Conservation (phyloP, 2,113 vertebrate species). For the Semicossyphus pulcher region DNA sequence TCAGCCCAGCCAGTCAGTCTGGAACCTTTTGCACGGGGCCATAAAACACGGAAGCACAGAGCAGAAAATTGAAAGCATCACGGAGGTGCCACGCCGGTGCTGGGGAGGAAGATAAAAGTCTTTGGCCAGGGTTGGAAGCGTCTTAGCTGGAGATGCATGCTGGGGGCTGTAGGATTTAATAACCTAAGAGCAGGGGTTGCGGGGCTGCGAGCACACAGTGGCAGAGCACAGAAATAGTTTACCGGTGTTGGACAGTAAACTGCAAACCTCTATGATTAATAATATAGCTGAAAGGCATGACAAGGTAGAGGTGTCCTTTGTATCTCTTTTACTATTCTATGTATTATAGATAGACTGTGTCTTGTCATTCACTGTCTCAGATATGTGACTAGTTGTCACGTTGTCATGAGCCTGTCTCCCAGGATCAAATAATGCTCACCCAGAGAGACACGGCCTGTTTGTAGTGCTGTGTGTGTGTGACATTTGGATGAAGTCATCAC, state of each 20-base stretch:
- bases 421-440: slow-evolving; percentile 74
- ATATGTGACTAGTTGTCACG: slow-evolving; percentile 63
- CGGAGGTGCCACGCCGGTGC: slow-evolving; percentile 81
- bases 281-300: slow-evolving; percentile 72
- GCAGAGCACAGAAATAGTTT: slow-evolving; percentile 73
- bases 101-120: slow-evolving; percentile 82
- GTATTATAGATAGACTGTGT: slow-evolving; percentile 67
- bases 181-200: slow-evolving; percentile 78
- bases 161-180: slow-evolving; percentile 82
- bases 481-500: slow-evolving; percentile 79
- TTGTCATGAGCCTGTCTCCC: slow-evolving; percentile 68
- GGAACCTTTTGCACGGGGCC: slow-evolving; percentile 80
- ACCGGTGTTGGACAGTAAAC: slow-evolving; percentile 77
- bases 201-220: slow-evolving; percentile 65
- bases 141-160: slow-evolving; percentile 78
- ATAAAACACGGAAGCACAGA: slow-evolving; percentile 85
- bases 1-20: slow-evolving; percentile 77
- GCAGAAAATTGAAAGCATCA: slow-evolving; percentile 89
- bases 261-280: slow-evolving; percentile 75
- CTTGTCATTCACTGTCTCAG: slow-evolving; percentile 72
- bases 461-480: slow-evolving; percentile 51
- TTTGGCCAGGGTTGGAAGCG: slow-evolving; percentile 78
- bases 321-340: slow-evolving; percentile 69
- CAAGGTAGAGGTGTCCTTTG: slow-evolving; percentile 52
- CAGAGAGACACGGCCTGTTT: slow-evolving; percentile 57